Evolutionary conservation across 2,113 vertebrate species (phyloP).

Genomic region (Elanoides forficatus): DNA sequence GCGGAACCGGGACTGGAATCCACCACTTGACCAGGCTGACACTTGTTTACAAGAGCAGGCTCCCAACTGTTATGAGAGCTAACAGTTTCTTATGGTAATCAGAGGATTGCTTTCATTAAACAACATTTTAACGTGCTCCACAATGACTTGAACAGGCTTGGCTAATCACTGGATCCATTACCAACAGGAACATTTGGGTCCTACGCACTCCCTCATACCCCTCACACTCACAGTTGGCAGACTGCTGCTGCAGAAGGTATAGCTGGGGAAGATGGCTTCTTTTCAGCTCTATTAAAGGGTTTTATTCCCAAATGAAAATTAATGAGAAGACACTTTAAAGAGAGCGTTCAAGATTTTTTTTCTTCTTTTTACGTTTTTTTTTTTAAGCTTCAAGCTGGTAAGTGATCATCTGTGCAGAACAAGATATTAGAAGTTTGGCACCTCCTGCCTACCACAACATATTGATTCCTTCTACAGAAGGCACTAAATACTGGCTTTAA

Average conservation of each 20-base stretch:
- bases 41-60: not conserved
- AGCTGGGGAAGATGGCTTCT: not conserved
- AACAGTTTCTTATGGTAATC: not conserved
- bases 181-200: not conserved
- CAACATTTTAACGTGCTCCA: not conserved
- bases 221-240: not conserved
- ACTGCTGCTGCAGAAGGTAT: not conserved
- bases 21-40: not conserved
- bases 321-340: not conserved
- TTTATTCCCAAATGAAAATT: not conserved
- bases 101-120: not conserved
- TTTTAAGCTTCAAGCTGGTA: not conserved
- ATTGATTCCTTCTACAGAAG: slow-evolving; percentile 62
- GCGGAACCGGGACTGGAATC: not conserved
- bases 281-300: not conserved
- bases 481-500: slow-evolving; percentile 59
- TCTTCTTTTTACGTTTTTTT: not conserved
- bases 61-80: not conserved
- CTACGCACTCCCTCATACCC: not conserved
- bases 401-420: slow-evolving; percentile 8
- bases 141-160: not conserved
- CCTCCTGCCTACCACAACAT: slow-evolving; percentile 12
- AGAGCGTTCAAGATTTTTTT: not conserved
- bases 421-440: slow-evolving; percentile 41
- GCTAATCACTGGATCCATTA: not conserved